Percentiles rank a stretch among this genome's conserved stretches.
Conservation (phyloP, 2,113 vertebrate species). For the Gallinago media region DNA sequence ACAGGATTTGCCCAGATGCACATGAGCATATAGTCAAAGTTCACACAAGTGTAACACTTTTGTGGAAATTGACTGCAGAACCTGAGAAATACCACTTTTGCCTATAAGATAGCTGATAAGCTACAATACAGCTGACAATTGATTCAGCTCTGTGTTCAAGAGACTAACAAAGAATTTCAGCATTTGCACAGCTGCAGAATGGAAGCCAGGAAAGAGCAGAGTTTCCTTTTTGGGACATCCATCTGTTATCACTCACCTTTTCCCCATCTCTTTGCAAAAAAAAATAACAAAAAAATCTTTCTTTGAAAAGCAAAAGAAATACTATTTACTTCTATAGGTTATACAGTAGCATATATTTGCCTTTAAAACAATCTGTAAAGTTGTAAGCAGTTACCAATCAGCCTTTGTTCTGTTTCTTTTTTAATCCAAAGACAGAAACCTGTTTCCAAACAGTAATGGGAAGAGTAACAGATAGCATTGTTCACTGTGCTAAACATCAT, state of each 20-base stretch:
- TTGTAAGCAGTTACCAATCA: background rate
- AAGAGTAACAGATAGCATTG: background rate
- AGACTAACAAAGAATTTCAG: slow-evolving; percentile 52
- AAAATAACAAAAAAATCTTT: background rate
- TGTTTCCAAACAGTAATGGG: background rate
- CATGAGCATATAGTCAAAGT: background rate
- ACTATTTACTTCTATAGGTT: background rate
- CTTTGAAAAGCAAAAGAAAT: slow-evolving; percentile 7
- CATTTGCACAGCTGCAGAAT: slow-evolving; percentile 42
- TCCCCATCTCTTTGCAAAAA: background rate
- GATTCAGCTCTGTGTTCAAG: slow-evolving; percentile 32
- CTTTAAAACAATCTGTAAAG: background rate
- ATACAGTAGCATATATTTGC: background rate
- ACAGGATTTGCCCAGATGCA: background rate
- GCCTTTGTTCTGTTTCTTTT: background rate
- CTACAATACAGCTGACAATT: background rate
- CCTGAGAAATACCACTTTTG: slow-evolving; percentile 30
- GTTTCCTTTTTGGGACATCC: slow-evolving; percentile 11
- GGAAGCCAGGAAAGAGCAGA: background rate
- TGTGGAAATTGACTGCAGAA: slow-evolving; percentile 2
- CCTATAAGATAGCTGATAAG: slow-evolving; percentile 2
- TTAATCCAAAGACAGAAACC: background rate
- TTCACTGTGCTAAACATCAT: background rate
- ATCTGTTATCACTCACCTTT: slow-evolving; percentile 10
- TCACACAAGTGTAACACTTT: background rate